Evolutionary conservation across 2,797 vertebrate species (phyloP).

Genomic region (Benthosema pterotum): DNA sequence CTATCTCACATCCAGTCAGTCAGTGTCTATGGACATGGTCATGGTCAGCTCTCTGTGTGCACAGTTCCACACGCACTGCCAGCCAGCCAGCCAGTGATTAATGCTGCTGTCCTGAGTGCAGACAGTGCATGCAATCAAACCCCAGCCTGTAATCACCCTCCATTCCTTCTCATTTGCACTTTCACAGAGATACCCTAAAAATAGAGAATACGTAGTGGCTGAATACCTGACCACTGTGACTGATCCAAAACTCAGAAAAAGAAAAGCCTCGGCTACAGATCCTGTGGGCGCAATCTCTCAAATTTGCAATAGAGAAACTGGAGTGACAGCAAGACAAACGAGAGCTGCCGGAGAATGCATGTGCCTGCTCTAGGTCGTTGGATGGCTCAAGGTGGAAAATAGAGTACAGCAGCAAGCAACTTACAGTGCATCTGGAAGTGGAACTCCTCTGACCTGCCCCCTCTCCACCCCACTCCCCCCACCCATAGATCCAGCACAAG

Average conservation of each 20-base stretch:
- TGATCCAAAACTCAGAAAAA: too few species aligned
- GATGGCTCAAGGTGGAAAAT: neutral
- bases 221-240: too few species aligned
- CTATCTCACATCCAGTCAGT: slow-evolving; percentile 49
- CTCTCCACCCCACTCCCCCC: too few species aligned
- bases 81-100: slow-evolving; percentile 58
- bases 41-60: slow-evolving; percentile 31
- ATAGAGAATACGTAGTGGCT: too few species aligned
- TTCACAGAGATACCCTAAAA: slow-evolving; percentile 48
- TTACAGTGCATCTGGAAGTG: neutral
- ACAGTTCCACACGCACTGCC: slow-evolving; percentile 32
- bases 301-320: neutral
- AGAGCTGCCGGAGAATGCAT: neutral
- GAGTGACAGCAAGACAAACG: neutral
- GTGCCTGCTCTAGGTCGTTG: neutral
- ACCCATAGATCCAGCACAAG: neutral
- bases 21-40: slow-evolving; percentile 34
- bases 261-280: too few species aligned
- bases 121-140: slow-evolving; percentile 78
- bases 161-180: slow-evolving; percentile 72
- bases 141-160: slow-evolving; percentile 73
- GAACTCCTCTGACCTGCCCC: too few species aligned
- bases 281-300: too few species aligned
- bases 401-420: neutral
- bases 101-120: slow-evolving; percentile 69